Evolutionary conservation across 2,797 vertebrate genomes (phyloP), one percentile per base, ranked within the genome.

Genomic region (Xenopus petersii): DNA sequence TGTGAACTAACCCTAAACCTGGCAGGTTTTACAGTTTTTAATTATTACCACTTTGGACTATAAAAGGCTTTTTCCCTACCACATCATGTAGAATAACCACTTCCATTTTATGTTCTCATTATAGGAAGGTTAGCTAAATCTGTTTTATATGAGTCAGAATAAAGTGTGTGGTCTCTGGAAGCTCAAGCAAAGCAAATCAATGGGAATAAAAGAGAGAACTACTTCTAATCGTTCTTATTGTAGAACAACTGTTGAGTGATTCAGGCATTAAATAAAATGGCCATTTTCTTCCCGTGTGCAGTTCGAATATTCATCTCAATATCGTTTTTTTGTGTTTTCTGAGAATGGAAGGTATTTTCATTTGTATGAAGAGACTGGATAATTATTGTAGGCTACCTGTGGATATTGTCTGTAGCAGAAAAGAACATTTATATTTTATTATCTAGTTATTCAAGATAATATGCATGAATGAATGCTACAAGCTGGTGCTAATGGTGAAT

Each of bases 361-460:
- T 36, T 36, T 36, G 6, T 36, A 36, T 59, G 63, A 51, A 42
- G 63, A 46, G 51, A 42, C 63, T 48, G n/a, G 54, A 65, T 76
- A 71, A 76, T 76, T 76, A 76, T 71, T 42, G 68, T 61, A 36
- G 62, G 70, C 68, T 76, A 71, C 68, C 68, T 71, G 75, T 61
- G 68, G 68, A 71, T 76, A 65, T 75, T 67, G 70, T 70, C 66
- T 64, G 46, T 56, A 33, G 67, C 62, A 70, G 33, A 67, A 64
- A 59, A 60, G 16, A 75, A 62, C 67, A 70, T 64, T 76, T 76
- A 71, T 48, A 66, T 76, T 65, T 67, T 76, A 65, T 66, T 51
- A 71, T 76, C 75, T 47, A 49, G 55, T 66, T 76, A 66, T 71
- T 75, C 61, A 47, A 75, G 17, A 42, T 61, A 33, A 75, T 76